A percentile compares a stretch with the other conserved stretches of the same genome.
Evolutionary conservation across 2,113 vertebrate species (phyloP).

Genomic region (Eonycteris spelaea): DNA sequence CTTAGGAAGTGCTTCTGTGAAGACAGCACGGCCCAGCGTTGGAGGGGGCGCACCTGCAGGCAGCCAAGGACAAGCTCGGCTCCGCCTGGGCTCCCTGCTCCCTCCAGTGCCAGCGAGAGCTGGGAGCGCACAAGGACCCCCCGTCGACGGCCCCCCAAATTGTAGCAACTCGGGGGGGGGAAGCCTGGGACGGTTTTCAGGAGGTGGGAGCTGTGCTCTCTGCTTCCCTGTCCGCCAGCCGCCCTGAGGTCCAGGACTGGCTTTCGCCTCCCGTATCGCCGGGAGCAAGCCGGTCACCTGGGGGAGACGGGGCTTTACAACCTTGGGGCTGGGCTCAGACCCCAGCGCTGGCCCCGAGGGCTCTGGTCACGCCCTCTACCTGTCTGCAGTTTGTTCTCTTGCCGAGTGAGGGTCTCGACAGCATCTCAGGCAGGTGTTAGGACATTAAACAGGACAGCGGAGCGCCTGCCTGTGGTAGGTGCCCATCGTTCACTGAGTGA

Average conservation of each 20-base stretch:
- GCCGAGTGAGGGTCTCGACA: fast-evolving
- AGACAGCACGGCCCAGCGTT: fast-evolving
- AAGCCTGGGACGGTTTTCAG: neutral
- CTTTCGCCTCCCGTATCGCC: neutral
- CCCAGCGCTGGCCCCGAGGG: neutral
- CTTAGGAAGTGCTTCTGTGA: neutral
- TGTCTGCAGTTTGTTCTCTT: neutral
- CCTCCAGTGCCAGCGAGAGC: neutral
- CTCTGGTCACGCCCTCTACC: neutral
- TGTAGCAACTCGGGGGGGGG: neutral
- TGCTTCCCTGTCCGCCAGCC: fast-evolving
- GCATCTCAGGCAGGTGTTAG: fast-evolving
- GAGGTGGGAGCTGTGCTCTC: neutral
- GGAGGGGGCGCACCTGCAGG: neutral
- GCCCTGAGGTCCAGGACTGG: fast-evolving
- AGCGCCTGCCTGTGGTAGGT: fast-evolving
- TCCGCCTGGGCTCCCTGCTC: fast-evolving
- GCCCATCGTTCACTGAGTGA: neutral
- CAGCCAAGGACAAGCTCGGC: neutral
- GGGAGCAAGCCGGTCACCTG: fast-evolving
- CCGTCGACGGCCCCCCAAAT: neutral
- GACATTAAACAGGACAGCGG: neutral
- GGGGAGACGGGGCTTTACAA: neutral
- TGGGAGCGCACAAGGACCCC: neutral
- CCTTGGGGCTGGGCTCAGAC: neutral